Base-by-base conservation (phyloP, 1,140 invertebrate genomes). In the Trinorchestia longiramus region DNA sequence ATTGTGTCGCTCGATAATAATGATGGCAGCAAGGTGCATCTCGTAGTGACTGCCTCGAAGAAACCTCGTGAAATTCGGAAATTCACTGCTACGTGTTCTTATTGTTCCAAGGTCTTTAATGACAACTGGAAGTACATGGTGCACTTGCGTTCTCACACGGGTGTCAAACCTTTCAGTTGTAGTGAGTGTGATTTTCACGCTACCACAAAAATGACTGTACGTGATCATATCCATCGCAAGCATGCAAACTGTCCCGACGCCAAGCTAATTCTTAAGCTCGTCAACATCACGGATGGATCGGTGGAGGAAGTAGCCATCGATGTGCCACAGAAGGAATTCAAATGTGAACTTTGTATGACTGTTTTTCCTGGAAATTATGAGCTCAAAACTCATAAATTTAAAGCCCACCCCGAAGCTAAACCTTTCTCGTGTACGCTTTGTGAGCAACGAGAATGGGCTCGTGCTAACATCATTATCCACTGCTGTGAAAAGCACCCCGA, bases 141-240 rank as follows among this genome's bases (percentile, higher is more conserved):
- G 11, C 97, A 97, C 96, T 97, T 97, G 95, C 96, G 97, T 94
- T 97, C 97, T 40, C 97, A 97, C 96, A 97, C 97, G 4, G 97
- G 97, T 43, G 97, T 97, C 43, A 97, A 97, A 96, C 97, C 97
- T 0, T 97, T 97, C 95, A 96, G 96, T 40, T 97, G 97, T 96
- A 96, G 96, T n/a, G 77, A 96, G 87, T 97, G 97, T 96, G 96
- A 53, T 44, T 97, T 97, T 87, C 95, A 95, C 90, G 96, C 96
- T 23, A 96, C 96, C 42, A 97, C 97, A 95, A 97, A 97, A 96
- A 97, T 97, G 97, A 97, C 97, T 40, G 96, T 97, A 28, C 97
- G 97, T 43, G 97, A 97, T 43, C 97, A 97, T 96, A 97, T 97
- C 62, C 96, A 97, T 57, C 96, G 96, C 40, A 97, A 96, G 47